Base-by-base conservation (phyloP, 2,888 invertebrate genomes). In the Rambutsinella grinnellia region DNA sequence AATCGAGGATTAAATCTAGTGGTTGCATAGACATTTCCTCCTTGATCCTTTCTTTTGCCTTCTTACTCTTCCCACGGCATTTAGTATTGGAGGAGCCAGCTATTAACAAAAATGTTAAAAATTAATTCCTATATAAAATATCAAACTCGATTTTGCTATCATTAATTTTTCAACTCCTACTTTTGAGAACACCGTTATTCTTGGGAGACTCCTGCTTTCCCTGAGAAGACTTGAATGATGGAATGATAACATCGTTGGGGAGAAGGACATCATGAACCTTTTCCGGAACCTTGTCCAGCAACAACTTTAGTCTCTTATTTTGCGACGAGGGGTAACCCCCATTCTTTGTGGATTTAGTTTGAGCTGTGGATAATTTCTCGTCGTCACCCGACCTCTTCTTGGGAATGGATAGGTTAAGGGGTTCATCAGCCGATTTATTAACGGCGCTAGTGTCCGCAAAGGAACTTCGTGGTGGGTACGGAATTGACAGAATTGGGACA, bases 351-450 rank as follows among this genome's bases (percentile, higher is more conserved):
- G 76, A 60, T 54, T 1, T 44, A 3, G 19, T 19, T 58, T 57
- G 46, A 26, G 36, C 26, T 51, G 36, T 8, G 6, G 36, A 13
- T 8, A 36, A 36, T 13, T 5, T 5, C 24, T 51, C 47, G n/a
- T 26, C 54, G 56, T 17, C 13, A 71, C 53, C 63, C 47, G 67
- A 26, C 66, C 66, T 84, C 70, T 83, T 53, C 51, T 83, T 84
- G 10, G 85, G 85, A 28, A 81, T 58, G 1, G 86, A 85, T 76
- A 87, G 82, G 81, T 87, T 87, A 17, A 87, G 81, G 2, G 87
- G 87, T 78, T 87, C 86, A 66, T 86, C 84, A 24, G 78, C 75
- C 54, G 81, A 81, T 24, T 78, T 56, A 8, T 78, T 80, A 2
- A 79, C 76, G n/a, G 76, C 54, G 23, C 78, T 78, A 21, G 78